Percentiles rank a stretch among this genome's conserved stretches.
These are phyloP conservation scores for Lophotis ruficrista DNA, from an alignment of 2,113 vertebrate genomes.

Conservation along the genomic window DNA sequence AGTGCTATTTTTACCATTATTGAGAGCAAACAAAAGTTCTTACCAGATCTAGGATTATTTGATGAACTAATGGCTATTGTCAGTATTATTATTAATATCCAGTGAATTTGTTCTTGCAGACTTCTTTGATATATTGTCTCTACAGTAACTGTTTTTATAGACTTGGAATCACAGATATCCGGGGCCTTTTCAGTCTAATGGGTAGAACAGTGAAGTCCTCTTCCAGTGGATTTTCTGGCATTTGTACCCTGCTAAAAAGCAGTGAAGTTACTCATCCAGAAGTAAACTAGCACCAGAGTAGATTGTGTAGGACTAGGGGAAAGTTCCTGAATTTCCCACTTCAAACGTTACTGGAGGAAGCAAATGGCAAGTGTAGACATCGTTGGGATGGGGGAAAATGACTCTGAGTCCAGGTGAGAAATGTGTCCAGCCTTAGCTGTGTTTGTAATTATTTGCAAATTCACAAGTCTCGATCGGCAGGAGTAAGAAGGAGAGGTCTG, in stretches of 20 bases:
- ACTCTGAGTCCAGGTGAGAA: background rate
- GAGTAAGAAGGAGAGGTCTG: background rate
- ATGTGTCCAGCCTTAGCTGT: background rate
- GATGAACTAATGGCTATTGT: background rate
- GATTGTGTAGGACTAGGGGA: background rate
- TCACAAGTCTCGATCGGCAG: background rate
- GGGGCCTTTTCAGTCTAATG: background rate
- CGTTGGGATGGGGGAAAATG: background rate
- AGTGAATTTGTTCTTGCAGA: background rate
- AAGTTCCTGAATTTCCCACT: background rate
- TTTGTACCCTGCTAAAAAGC: background rate
- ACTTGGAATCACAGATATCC: background rate
- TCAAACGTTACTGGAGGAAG: background rate
- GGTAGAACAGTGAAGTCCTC: background rate
- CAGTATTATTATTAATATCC: background rate
- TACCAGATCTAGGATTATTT: background rate
- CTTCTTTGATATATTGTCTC: background rate
- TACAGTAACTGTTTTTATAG: background rate
- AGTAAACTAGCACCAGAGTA: background rate
- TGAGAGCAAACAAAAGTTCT: background rate
- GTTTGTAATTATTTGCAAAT: background rate
- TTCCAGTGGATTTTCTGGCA: background rate
- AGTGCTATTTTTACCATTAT: background rate
- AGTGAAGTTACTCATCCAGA: background rate
- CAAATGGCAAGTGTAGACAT: background rate